Evolutionary conservation across 2,888 invertebrate species (phyloP), one percentile per base, ranked within the genome.

Genomic region (Lumbricus terrestris): DNA sequence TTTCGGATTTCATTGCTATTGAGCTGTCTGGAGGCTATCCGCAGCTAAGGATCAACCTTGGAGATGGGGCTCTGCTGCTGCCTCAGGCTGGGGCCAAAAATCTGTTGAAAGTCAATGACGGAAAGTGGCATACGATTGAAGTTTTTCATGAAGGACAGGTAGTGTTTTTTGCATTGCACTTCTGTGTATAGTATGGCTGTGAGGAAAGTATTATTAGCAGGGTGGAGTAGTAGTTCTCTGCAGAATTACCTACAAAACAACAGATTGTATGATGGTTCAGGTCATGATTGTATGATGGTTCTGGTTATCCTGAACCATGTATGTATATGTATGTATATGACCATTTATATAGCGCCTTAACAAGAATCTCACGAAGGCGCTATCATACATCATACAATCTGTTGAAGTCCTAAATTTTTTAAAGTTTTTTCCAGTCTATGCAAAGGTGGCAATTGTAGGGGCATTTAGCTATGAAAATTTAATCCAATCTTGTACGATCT

Each of bases 71-170:
- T 35, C 82, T 92, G 47, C 38, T 29, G 1, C 90, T 91, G 16
- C 38, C 47, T 20, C 34, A 91, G 15, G 82, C 34, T 34, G 91
- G 89, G 6, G 18, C 13, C 33, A 91, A 94, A 90, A 92, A 89
- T 40, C 91, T 93, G 89, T 91, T 92, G 16, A 23, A 83, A 5
- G 95, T 98, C 91, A 97, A 98, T 94, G 99, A 99, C 94, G 99
- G 99, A 15, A 97, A 98, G 95, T 99, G 99, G 99, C 99, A 99
- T 95, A 90, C 91, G 20, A 96, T 99, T 91, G 98, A 99, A 94
- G 96, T 99, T 92, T 98, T 98, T 94, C 92, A 93, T 29, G 92
- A 92, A 42, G 93, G 93, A 91, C 93, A 92, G 93, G 94, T 94
- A 89, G 88, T 93, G 42, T 18, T 35, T n/a, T 54, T 69, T 69